Evolutionary conservation across 2,113 vertebrate species (phyloP), one percentile per base, ranked within the genome.

Genomic region (Salvelinus namaycush): DNA sequence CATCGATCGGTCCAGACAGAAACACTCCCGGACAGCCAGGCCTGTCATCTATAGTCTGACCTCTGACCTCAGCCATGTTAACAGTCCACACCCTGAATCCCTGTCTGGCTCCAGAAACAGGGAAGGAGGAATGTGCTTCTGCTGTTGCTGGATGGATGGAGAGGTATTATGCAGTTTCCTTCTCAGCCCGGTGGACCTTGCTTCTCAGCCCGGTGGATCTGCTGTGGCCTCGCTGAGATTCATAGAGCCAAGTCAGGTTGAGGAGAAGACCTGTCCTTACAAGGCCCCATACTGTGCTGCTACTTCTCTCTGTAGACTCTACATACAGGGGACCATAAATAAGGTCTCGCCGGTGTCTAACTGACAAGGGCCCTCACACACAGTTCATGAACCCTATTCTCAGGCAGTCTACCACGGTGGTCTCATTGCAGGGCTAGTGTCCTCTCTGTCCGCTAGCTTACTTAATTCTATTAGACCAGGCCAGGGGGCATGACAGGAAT

Each of bases 371-470:
- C 67, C 27, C 49, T 76, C 81, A 83, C 76, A 75, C 76, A 57
- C 78, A 74, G 86, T 81, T 86, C 79, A 74, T 68, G 80, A 84
- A 86, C 73, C 16, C 77, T 85, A 39, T 80, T 89, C 84, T 81
- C 76, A 48, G 89, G 89, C 87, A 1, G 67, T 88, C 87, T 87
- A 79, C 85, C 81, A 85, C 5, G 90, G 91, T 87, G 91, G 90
- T 90, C 89, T 70, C 67, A 48, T 73, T 69, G 73, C 79, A 16
- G 16, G 16, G 51, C 51, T 74, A 76, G 78, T 51, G 83, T 83
- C 79, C 82, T 83, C 72, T 81, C 57, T 12, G 48, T 34, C 77
- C 20, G 11, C 34, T 24, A 3, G 18, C 75, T 74, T 87, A 89
- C 74, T 75, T 87, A 88, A 92, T 86, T 90, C 83, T 78, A 91